A percentile compares a stretch with the other conserved stretches of the same genome.
These are phyloP conservation scores for Rallus limicola DNA, from an alignment of 2,113 vertebrate genomes.

Conservation along the genomic window DNA sequence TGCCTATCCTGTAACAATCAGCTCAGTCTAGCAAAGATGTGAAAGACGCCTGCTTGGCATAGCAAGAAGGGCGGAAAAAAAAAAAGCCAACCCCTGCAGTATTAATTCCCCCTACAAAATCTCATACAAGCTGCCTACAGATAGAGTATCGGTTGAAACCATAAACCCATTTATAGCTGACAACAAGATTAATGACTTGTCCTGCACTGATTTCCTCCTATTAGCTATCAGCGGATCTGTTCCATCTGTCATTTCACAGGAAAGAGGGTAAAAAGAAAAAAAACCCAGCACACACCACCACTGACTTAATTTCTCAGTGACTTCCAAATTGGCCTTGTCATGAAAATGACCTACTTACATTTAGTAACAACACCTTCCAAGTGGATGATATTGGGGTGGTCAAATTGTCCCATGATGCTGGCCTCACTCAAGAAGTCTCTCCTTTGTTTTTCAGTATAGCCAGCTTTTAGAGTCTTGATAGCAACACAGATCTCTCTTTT, in stretches of 20 bases:
- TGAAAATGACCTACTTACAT: conserved; percentile 82
- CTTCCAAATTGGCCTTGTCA: conserved; percentile 53
- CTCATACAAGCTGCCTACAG: conserved; percentile 78
- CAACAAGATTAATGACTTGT: conserved; percentile 94
- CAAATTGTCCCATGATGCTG: conserved; percentile 99
- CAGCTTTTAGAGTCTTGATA: conserved; percentile 97
- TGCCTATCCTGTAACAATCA: conserved; percentile 65
- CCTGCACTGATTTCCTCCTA: conserved; percentile 84
- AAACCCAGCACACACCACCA: neutral
- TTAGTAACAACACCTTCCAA: conserved; percentile 98
- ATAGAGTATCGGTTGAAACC: conserved; percentile 87
- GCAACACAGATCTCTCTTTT: conserved; percentile 98
- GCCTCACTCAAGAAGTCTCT: conserved; percentile 97
- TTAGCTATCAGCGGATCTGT: conserved; percentile 81
- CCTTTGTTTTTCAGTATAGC: conserved; percentile 96
- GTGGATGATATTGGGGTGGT: conserved; percentile 98
- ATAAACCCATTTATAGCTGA: conserved; percentile 91
- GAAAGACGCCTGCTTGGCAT: conserved; percentile 59
- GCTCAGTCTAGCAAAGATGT: conserved; percentile 63
- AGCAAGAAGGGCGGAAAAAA: conserved; percentile 41
- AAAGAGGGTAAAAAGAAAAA: conserved; percentile 40
- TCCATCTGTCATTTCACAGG: conserved; percentile 88
- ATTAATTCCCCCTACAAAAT: conserved; percentile 73
- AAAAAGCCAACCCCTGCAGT: conserved; percentile 31
- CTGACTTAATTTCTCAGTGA: conserved; percentile 68